Conservation (phyloP, 2,113 vertebrate genomes). For the Pavo muticus region DNA sequence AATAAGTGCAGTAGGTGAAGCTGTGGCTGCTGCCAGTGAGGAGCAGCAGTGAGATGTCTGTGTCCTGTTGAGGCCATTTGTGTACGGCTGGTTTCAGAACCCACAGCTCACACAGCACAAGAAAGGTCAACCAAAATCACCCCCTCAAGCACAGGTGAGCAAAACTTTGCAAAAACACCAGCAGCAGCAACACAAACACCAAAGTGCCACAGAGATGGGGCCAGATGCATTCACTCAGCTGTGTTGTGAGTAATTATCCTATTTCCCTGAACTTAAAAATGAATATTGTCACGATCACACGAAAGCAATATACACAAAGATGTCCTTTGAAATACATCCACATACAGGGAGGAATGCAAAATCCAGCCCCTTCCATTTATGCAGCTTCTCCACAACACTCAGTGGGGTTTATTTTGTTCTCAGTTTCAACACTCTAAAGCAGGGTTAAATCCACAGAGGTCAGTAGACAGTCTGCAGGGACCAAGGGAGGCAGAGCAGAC, state of each 20-base stretch:
- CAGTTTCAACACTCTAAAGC: fast-evolving
- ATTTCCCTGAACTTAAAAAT: background rate
- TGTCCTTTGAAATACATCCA: background rate
- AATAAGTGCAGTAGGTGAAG: background rate
- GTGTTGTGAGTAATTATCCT: background rate
- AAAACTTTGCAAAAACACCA: background rate
- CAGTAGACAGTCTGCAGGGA: background rate
- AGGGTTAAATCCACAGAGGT: background rate
- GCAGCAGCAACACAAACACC: fast-evolving
- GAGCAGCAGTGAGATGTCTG: background rate
- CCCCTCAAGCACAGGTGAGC: background rate
- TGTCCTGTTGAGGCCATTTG: fast-evolving
- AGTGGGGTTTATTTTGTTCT: background rate
- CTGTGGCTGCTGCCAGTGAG: background rate
- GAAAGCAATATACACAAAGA: fast-evolving
- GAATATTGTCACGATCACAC: fast-evolving
- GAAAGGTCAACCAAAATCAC: background rate
- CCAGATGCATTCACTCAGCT: background rate
- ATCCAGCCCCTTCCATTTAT: fast-evolving
- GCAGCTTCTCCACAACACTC: background rate
- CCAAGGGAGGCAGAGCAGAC: background rate
- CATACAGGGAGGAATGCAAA: background rate
- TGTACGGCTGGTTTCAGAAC: background rate
- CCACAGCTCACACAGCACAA: background rate
- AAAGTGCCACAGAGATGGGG: background rate